Evolutionary conservation across 2,797 vertebrate genomes (phyloP).

Genomic region (Iguana delicatissima): DNA sequence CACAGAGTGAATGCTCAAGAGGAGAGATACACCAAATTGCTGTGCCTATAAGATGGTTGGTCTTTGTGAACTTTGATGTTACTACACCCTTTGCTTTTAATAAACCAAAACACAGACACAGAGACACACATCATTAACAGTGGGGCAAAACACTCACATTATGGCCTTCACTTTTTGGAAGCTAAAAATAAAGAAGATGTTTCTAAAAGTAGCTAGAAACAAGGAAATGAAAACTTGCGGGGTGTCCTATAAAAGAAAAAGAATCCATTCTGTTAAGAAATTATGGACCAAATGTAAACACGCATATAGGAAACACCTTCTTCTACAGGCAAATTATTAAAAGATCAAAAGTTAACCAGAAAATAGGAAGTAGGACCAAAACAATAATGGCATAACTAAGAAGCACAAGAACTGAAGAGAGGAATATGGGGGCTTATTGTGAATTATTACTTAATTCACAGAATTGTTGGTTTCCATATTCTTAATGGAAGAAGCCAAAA

Average conservation of each 20-base stretch:
- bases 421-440: neutral
- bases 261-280: constrained; percentile 64
- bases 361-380: constrained; percentile 47
- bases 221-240: constrained; percentile 40
- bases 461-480: neutral
- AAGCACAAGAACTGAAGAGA: neutral
- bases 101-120: constrained; percentile 46
- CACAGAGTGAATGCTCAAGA: neutral
- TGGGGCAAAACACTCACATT: constrained; percentile 47
- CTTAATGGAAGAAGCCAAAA: neutral
- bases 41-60: neutral
- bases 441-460: neutral
- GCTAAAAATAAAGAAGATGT: constrained; percentile 57
- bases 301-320: constrained; percentile 70
- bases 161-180: constrained; percentile 64
- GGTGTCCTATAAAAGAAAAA: constrained; percentile 48
- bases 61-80: constrained; percentile 6
- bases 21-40: neutral
- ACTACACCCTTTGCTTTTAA: constrained; percentile 55
- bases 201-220: constrained; percentile 54
- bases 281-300: constrained; percentile 60
- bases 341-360: constrained; percentile 46
- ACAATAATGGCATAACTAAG: neutral
- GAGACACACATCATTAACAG: neutral
- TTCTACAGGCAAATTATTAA: constrained; percentile 52